Conservation (phyloP, 2,797 vertebrate species). For the Aphelocoma californica region DNA sequence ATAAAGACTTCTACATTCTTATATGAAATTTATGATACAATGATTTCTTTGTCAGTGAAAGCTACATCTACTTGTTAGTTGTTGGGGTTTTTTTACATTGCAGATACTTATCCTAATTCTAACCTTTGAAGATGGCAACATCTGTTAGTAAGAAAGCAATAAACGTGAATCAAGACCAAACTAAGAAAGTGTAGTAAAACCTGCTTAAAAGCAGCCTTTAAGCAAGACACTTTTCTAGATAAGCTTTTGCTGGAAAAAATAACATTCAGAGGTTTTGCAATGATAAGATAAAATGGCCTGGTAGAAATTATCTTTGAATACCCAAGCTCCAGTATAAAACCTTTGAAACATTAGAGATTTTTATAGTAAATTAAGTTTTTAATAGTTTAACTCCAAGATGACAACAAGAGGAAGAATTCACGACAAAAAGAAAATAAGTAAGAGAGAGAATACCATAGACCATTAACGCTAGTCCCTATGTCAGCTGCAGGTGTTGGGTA, state of each 20-base stretch:
- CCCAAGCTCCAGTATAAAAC: not conserved
- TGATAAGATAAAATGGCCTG: not conserved
- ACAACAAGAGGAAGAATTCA: not conserved
- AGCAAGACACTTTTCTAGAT: not conserved
- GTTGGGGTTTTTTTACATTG: fast-evolving
- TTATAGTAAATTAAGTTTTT: not conserved
- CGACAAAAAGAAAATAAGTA: not conserved
- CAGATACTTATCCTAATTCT: not conserved
- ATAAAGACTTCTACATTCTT: conserved; percentile 2
- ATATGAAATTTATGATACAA: conserved; percentile 11
- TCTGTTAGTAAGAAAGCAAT: not conserved
- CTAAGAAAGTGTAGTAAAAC: not conserved
- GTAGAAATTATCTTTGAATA: not conserved
- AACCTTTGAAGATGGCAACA: not conserved
- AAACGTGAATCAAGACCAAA: not conserved
- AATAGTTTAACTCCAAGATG: not conserved
- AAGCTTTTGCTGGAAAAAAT: not conserved
- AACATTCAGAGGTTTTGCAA: not conserved
- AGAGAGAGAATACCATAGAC: not conserved
- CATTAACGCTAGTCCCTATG: not conserved
- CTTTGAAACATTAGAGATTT: not conserved
- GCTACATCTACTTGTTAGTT: not conserved
- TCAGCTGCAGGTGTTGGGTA: not conserved
- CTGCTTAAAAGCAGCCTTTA: not conserved
- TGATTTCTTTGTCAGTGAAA: not conserved